These are phyloP conservation scores for Australoheros scitulus DNA, from an alignment of 2,113 vertebrate genomes.

Conservation along the genomic window DNA sequence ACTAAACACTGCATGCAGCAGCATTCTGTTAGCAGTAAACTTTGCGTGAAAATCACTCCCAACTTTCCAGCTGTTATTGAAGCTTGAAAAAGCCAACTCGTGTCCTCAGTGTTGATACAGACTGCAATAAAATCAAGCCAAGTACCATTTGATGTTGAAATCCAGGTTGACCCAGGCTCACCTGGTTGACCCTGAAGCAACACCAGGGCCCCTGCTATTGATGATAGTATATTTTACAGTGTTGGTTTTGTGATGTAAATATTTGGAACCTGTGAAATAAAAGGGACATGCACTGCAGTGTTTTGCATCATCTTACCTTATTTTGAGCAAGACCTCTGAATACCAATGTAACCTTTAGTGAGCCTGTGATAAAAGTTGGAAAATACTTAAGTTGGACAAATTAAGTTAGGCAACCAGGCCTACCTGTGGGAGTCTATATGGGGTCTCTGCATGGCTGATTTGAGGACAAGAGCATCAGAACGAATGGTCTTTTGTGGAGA, in stretches of 20 bases:
- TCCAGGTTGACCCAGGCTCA: neutral
- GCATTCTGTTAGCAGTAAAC: neutral
- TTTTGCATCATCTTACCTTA: neutral
- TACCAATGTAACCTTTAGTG: neutral
- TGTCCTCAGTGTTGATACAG: neutral
- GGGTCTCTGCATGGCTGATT: slow-evolving; percentile 89
- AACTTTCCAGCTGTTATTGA: neutral
- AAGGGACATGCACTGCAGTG: neutral
- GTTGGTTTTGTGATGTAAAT: neutral
- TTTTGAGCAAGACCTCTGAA: neutral
- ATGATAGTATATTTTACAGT: neutral
- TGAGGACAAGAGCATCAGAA: slow-evolving; percentile 89
- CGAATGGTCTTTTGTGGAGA: slow-evolving; percentile 88
- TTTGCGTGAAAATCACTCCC: neutral
- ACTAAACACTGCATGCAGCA: neutral
- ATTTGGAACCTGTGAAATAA: slow-evolving; percentile 2
- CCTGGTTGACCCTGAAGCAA: neutral
- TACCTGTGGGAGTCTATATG: slow-evolving; percentile 93
- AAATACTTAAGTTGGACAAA: neutral
- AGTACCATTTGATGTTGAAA: neutral
- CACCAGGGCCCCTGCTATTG: neutral
- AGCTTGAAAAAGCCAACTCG: neutral
- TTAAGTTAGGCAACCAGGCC: slow-evolving; percentile 38
- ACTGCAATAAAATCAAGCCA: neutral
- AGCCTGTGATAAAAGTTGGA: neutral